Conservation (phyloP, 2,113 vertebrate genomes). For the Paradisaea rubra region DNA sequence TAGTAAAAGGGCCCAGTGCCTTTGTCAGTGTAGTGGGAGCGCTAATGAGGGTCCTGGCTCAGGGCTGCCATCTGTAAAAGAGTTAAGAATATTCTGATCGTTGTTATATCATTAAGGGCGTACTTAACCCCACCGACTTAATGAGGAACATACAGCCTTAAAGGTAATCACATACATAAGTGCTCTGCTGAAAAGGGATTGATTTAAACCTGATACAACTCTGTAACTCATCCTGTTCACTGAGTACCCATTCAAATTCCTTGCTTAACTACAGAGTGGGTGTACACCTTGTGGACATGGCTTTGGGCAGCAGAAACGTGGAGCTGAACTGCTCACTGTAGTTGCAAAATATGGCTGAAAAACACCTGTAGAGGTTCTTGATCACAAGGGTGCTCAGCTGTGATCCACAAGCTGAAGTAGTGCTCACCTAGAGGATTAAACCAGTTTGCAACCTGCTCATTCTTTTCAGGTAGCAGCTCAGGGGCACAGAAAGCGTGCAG, state of each 20-base stretch:
- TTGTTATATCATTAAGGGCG: slow-evolving; percentile 4
- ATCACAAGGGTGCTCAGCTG: neutral
- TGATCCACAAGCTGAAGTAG: neutral
- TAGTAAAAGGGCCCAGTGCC: neutral
- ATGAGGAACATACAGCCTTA: slow-evolving; percentile 24
- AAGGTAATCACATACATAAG: slow-evolving; percentile 20
- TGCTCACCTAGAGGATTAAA: neutral
- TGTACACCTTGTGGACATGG: neutral
- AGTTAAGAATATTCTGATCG: neutral
- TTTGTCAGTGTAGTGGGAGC: neutral
- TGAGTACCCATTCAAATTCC: neutral
- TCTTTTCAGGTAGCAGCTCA: neutral
- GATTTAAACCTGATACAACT: slow-evolving; percentile 27
- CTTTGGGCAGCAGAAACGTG: neutral
- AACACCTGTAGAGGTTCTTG: neutral
- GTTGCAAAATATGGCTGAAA: neutral
- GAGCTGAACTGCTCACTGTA: neutral
- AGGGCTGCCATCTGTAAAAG: neutral
- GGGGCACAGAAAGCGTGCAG: accelerated
- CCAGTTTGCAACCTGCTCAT: neutral
- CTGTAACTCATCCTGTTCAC: slow-evolving; percentile 3
- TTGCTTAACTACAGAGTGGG: neutral
- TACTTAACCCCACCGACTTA: neutral
- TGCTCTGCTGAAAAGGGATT: slow-evolving; percentile 12
- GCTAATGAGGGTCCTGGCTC: neutral